Evolutionary conservation across 2,888 invertebrate species (phyloP).

Genomic region (Athalia cordata): DNA sequence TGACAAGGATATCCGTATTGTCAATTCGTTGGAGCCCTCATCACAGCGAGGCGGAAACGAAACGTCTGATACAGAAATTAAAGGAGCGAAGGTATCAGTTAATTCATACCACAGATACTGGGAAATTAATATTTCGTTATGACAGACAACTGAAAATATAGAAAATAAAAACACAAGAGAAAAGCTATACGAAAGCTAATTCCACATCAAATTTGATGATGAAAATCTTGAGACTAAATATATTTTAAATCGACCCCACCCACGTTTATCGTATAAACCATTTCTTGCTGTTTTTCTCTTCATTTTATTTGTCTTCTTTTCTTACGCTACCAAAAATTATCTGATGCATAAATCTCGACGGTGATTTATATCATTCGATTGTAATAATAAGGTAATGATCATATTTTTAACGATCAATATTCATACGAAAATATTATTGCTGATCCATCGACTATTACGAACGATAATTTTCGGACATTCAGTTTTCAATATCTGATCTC

Average conservation of each 20-base stretch:
- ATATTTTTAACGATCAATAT: not conserved
- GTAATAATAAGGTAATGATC: no score
- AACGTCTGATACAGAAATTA: slow-evolving; percentile 65
- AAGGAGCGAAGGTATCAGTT: slow-evolving; percentile 63
- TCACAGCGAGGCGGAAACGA: slow-evolving; percentile 66
- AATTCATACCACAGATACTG: slow-evolving; percentile 61
- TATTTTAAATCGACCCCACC: no score
- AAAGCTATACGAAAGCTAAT: not conserved
- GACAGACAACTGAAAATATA: slow-evolving; percentile 65
- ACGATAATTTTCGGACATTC: slow-evolving; percentile 8
- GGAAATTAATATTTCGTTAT: slow-evolving; percentile 68
- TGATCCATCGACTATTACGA: not conserved
- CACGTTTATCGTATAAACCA: no score
- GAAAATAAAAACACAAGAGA: slow-evolving; percentile 37
- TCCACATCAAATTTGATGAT: not conserved
- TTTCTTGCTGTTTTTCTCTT: not conserved
- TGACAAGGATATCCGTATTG: slow-evolving; percentile 66
- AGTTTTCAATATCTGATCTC: slow-evolving; percentile 20
- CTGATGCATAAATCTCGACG: no score
- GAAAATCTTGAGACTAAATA: not conserved
- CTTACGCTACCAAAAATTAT: no score
- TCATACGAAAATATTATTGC: not conserved
- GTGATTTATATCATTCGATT: no score
- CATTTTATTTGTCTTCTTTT: not conserved
- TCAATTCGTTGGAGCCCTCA: slow-evolving; percentile 69